Conservation (phyloP, 2,113 vertebrate species). For the Coptodon bakossiorum region DNA sequence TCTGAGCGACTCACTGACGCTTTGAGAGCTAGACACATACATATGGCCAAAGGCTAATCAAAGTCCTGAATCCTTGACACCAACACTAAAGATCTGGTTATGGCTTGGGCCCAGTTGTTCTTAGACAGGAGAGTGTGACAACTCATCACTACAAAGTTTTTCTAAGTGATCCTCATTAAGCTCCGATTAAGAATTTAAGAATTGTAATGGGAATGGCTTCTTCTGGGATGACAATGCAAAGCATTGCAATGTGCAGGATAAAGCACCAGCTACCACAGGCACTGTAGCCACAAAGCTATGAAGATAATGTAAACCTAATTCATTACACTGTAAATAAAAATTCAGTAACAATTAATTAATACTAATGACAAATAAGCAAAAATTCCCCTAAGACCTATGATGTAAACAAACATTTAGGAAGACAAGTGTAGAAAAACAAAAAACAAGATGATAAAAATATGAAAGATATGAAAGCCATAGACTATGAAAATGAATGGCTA, state of each 20-base stretch:
- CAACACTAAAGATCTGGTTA: not conserved
- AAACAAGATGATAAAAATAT: not conserved
- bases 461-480: not conserved
- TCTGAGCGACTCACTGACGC: not conserved
- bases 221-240: not conserved
- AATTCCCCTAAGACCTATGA: not conserved
- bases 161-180: not conserved
- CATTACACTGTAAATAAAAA: not conserved
- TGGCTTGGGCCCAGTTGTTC: not conserved
- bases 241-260: not conserved
- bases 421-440: not conserved
- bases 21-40: not conserved
- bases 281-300: not conserved
- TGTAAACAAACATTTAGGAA: not conserved
- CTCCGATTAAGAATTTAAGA: not conserved
- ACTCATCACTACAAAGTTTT: not conserved
- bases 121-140: not conserved
- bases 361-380: not conserved
- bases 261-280: not conserved
- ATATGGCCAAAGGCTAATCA: not conserved
- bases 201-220: not conserved
- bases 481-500: not conserved
- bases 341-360: not conserved
- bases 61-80: not conserved
- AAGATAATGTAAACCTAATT: not conserved